phyloP scores from a whole-genome alignment of 2,888 invertebrate species.

The Andrena flavipes region DNA sequence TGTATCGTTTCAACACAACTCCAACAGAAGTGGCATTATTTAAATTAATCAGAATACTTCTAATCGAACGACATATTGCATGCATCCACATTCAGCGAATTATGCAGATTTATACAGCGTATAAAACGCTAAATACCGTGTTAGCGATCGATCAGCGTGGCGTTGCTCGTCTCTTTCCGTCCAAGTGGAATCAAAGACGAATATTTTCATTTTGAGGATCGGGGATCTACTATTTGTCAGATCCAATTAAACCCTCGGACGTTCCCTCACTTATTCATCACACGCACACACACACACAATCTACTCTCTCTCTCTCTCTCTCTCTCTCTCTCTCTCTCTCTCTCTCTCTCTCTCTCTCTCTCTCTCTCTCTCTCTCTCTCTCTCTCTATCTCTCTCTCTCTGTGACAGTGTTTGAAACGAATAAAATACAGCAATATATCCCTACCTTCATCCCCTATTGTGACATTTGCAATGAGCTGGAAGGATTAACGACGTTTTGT shows the following conservation, averaged over 20 bases:
- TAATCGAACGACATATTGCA: too few relatives aligned
- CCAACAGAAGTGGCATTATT: too few relatives aligned
- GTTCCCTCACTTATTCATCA: neutral
- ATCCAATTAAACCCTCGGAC: conserved; percentile 15
- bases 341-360: neutral
- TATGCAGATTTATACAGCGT: too few relatives aligned
- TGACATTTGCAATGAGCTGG: neutral
- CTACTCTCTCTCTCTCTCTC: neutral
- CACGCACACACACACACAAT: neutral
- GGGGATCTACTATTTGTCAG: neutral
- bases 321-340: neutral
- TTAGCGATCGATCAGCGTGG: neutral
- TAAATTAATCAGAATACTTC: too few relatives aligned
- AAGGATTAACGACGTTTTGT: conserved; percentile 25
- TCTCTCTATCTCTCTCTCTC: neutral
- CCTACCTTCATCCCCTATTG: neutral
- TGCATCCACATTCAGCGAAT: too few relatives aligned
- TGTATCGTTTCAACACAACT: too few relatives aligned
- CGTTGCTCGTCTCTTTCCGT: neutral
- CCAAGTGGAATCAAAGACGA: neutral
- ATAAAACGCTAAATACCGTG: neutral
- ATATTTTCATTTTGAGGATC: conserved; percentile 29
- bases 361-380: neutral
- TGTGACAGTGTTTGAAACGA: neutral
- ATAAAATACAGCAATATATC: conserved; percentile 1